Base-by-base conservation (phyloP, 2,113 vertebrate species). In the Sebastes schlegelii region DNA sequence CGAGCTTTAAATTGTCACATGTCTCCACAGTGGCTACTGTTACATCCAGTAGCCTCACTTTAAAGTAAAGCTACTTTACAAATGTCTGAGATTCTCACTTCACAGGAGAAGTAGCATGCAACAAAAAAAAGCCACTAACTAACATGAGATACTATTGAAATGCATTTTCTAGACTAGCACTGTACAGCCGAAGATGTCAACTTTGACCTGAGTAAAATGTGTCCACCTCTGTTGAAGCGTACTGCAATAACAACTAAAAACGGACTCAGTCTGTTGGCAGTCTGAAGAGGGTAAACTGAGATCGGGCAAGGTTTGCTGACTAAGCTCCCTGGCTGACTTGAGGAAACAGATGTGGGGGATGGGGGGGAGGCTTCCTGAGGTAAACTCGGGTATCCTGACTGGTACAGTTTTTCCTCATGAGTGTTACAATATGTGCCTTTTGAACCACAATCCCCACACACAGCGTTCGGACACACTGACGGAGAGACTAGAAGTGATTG, bases 401-500 rank as follows among this genome's bases (percentile, higher is more conserved):
- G 49, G 19, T 66, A 26, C 13, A 42, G 11, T 34, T 57, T 76
- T 45, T 76, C 55, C 55, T 49, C 67, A 13, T 77, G 14, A 64
- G n/a, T 5, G 16, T 78, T 85, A 8, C 5, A 67, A 49, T 88
- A 86, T 89, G 82, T 92, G 89, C 86, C 80, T 86, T 64, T 45
- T 74, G 49, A 79, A 52, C 46, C 34, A 43, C 49, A 34, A 21
- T 7, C 52, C 55, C 17, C 8, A n/a, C n/a, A n/a, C n/a, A 42
- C 64, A 54, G 63, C 8, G 3, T n/a, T 9, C 60, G 52, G 69
- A 57, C 7, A 48, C 3, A 72, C 67, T 62, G 6, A 68, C 26
- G 8, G 26, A 17, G 62, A 60, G 6, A 70, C 57, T 5, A 4
- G 13, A 40, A 76, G 17, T 81, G 71, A 80, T 51, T 75, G 21